Conservation (phyloP, 35 echinoderm and acorn worm genomes). For the Lytechinus variegatus region DNA sequence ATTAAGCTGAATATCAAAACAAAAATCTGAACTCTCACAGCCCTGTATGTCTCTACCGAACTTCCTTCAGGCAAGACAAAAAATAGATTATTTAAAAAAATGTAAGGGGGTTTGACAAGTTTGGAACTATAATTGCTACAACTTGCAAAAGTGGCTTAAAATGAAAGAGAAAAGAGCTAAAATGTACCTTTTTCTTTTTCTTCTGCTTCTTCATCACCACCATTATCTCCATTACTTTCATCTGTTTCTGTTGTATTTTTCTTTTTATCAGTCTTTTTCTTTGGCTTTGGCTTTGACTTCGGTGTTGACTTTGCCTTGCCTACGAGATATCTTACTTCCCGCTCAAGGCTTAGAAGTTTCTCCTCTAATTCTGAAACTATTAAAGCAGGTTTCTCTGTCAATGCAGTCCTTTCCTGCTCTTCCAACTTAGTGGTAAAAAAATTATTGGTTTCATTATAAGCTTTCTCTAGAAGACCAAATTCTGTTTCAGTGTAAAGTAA, state of each 20-base stretch:
- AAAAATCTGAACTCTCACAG: too few relatives aligned
- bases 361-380: constrained; percentile 72
- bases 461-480: constrained; percentile 76
- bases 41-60: too few relatives aligned
- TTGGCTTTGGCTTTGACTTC: constrained; percentile 61
- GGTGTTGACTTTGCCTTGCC: constrained; percentile 78
- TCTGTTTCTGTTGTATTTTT: constrained; percentile 61
- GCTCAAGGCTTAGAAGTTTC: constrained; percentile 72
- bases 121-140: too few relatives aligned
- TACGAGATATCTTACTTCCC: constrained; percentile 83
- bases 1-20: too few relatives aligned
- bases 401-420: constrained; percentile 68
- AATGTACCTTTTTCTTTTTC: not conserved
- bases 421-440: constrained; percentile 71
- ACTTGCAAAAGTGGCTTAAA: too few relatives aligned
- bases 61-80: too few relatives aligned
- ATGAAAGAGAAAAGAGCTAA: not conserved
- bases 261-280: constrained; percentile 68
- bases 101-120: too few relatives aligned
- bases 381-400: constrained; percentile 83
- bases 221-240: constrained; percentile 11
- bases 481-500: constrained; percentile 74
- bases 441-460: constrained; percentile 78
- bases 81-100: too few relatives aligned
- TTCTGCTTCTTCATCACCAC: not conserved